Evolutionary conservation across 1,140 invertebrate species (phyloP).

Genomic region (Listronotus bonariensis): DNA sequence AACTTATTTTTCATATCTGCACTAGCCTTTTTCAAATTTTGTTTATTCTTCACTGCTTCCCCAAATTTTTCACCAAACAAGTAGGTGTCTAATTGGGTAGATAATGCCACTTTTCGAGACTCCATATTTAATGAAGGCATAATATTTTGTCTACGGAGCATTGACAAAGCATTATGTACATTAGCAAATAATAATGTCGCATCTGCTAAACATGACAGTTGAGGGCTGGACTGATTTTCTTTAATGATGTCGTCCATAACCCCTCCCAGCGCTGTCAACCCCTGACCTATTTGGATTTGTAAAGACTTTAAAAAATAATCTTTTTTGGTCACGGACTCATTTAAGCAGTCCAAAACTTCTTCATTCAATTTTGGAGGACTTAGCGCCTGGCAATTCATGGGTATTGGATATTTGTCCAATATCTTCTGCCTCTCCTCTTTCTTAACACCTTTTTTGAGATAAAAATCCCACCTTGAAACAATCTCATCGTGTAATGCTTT

Average conservation of each 20-base stretch:
- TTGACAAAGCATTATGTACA: background rate
- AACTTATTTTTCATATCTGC: background rate
- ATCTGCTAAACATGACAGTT: background rate
- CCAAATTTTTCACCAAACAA: background rate
- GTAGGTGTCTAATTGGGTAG: background rate
- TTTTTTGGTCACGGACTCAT: background rate
- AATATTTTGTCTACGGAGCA: background rate
- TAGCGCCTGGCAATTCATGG: background rate
- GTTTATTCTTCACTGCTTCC: background rate
- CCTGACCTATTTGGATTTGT: background rate
- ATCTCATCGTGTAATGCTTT: background rate
- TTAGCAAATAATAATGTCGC: constrained; percentile 2
- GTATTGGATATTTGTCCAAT: background rate
- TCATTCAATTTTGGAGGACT: background rate
- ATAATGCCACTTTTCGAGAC: background rate
- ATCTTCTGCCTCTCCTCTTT: background rate
- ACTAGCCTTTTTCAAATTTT: constrained; percentile 2
- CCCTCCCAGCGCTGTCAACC: background rate
- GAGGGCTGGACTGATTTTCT: background rate
- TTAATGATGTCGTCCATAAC: background rate
- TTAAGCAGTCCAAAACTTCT: too few species aligned
- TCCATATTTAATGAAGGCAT: background rate
- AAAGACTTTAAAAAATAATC: constrained; percentile 1
- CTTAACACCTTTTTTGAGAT: background rate
- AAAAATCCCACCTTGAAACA: background rate